A percentile compares a stretch with the other conserved stretches of the same genome.
phyloP scores from a whole-genome alignment of 2,113 vertebrate genomes.

The Micromys minutus region DNA sequence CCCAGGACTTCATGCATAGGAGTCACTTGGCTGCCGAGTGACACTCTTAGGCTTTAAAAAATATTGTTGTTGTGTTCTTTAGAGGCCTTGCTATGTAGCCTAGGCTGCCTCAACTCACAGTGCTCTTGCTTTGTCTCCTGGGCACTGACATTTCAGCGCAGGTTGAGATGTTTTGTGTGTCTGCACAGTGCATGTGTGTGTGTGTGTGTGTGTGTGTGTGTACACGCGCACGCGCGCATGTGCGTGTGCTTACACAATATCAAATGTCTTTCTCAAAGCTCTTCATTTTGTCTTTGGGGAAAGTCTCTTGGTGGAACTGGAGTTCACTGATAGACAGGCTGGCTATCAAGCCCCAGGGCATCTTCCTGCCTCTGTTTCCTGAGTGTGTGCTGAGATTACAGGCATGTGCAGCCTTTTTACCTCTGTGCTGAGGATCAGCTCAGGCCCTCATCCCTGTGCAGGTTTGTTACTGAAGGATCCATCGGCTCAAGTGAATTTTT shows the following conservation, averaged over 20 bases:
- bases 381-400: not conserved
- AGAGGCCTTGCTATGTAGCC: not conserved
- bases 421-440: not conserved
- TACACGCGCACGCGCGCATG: too few relatives aligned
- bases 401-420: not conserved
- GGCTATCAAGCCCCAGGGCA: not conserved
- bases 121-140: not conserved
- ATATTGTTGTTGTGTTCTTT: not conserved
- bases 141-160: too few relatives aligned
- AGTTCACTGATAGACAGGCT: not conserved
- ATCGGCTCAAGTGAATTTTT: not conserved
- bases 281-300: not conserved
- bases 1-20: not conserved
- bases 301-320: not conserved
- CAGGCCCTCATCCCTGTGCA: not conserved
- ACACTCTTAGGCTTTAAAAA: not conserved
- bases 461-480: not conserved
- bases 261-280: not conserved
- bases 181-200: not conserved
- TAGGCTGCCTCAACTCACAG: not conserved
- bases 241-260: too few relatives aligned
- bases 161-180: not conserved
- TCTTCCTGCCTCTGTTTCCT: not conserved
- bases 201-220: not conserved
- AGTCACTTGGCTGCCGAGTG: too few relatives aligned